These are phyloP conservation scores for Rhabdornis inornatus DNA, from an alignment of 2,113 vertebrate species.

Conservation along the genomic window DNA sequence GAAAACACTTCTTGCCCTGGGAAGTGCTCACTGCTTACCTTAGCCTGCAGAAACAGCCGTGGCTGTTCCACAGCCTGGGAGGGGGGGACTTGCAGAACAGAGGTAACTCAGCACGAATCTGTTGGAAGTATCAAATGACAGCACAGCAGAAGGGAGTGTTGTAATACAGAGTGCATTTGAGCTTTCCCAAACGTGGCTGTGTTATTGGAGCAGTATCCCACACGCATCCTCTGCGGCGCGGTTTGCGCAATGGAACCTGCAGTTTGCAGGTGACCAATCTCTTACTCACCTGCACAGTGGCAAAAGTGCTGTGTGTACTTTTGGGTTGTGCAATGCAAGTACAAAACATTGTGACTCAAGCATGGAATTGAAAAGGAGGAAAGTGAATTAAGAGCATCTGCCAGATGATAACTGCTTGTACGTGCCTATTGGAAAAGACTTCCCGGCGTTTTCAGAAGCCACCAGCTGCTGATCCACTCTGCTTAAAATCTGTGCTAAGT, in stretches of 20 bases:
- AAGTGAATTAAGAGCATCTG: neutral
- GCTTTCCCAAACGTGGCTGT: neutral
- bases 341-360: neutral
- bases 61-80: neutral
- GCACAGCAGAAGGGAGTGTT: neutral
- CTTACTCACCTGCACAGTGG: neutral
- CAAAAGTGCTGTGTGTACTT: neutral
- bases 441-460: neutral
- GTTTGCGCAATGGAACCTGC: neutral
- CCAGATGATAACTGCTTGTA: neutral
- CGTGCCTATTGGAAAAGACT: neutral
- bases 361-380: neutral
- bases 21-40: neutral
- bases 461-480: neutral
- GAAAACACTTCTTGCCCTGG: neutral
- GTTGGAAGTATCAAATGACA: neutral
- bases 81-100: neutral
- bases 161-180: neutral
- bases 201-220: neutral
- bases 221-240: neutral
- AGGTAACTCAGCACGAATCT: neutral
- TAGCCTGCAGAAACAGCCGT: accelerated
- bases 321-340: neutral
- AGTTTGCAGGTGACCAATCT: neutral
- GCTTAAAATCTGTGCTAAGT: neutral